Base-by-base conservation (phyloP, 1,140 invertebrate species). In the Meloidogyne floridensis region DNA sequence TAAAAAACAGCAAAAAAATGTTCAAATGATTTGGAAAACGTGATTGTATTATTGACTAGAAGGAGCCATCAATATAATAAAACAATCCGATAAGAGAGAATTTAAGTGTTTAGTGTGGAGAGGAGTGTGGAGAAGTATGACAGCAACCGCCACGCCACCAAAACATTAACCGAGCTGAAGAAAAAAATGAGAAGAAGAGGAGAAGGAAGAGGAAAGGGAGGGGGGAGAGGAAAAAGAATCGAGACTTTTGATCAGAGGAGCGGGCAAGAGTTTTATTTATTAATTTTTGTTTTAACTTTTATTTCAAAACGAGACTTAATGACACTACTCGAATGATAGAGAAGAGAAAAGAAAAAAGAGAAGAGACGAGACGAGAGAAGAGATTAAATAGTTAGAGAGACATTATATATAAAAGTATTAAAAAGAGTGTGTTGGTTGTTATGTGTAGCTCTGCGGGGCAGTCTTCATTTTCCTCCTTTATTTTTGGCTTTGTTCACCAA, bases 51-150 rank as follows among this genome's bases (percentile, higher is more conserved):
- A 59, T 5, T 18, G n/a, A n/a, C n/a, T 65, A 32, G 32, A 32
- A 65, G 59, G 59, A 65, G 59, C 59, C 15, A 65, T 65, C 59
- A 65, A 65, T 65, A 65, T 65, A 65, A 47, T 65, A 65, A 65
- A 65, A 65, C 59, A 65, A 65, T 65, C 59, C 59, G 59, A 65
- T 65, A 65, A 65, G 59, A 65, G 59, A 65, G n/a, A n/a, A 65
- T 6, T 65, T 65, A 2, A n/a, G n/a, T 59, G 11, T 15, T 5
- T 54, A 15, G 4, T 3, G 13, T 3, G 4, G 15, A n/a, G 59
- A n/a, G 15, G 6, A 65, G 59, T 65, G 32, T 32, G 32, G 32
- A 32, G 32, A 32, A 65, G 47, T 47, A 47, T 65, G 59, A 65
- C 56, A 32, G 32, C 32, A 32, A 32, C 32, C 15, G 59, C 59